These are phyloP conservation scores for Herpailurus yagouaroundi DNA, from an alignment of 2,113 vertebrate genomes.

Conservation along the genomic window DNA sequence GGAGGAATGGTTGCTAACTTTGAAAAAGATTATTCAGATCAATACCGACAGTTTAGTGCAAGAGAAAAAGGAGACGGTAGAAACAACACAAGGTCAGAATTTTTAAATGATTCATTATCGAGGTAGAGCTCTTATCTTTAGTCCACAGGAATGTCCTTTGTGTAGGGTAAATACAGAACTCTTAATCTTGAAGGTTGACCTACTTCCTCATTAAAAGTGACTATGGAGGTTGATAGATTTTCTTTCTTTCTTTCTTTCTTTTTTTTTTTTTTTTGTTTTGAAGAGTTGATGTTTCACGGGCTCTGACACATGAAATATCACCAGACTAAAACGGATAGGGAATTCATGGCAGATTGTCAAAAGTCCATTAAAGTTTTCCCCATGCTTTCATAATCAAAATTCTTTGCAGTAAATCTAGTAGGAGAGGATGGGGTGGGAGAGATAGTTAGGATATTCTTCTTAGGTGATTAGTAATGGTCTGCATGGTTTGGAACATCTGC, in stretches of 20 bases:
- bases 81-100: conserved; percentile 86
- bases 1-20: conserved; percentile 96
- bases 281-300: background rate
- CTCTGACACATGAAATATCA: conserved; percentile 63
- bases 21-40: conserved; percentile 95
- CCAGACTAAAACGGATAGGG: conserved; percentile 70
- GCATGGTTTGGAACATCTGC: conserved; percentile 80
- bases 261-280: background rate
- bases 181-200: background rate
- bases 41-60: conserved; percentile 89
- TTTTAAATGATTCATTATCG: conserved; percentile 45
- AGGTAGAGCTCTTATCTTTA: conserved; percentile 41
- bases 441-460: conserved; percentile 63
- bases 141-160: conserved; percentile 7
- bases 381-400: conserved; percentile 62
- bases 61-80: conserved; percentile 92
- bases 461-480: conserved; percentile 75
- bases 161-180: background rate
- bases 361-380: conserved; percentile 76
- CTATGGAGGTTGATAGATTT: conserved; percentile 23
- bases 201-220: conserved; percentile 62
- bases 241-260: too few species aligned
- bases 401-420: conserved; percentile 67
- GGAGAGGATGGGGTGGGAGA: conserved; percentile 58
- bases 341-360: conserved; percentile 79